These are phyloP conservation scores for Nothobranchius furzeri DNA, from an alignment of 2,113 vertebrate species.

Conservation along the genomic window DNA sequence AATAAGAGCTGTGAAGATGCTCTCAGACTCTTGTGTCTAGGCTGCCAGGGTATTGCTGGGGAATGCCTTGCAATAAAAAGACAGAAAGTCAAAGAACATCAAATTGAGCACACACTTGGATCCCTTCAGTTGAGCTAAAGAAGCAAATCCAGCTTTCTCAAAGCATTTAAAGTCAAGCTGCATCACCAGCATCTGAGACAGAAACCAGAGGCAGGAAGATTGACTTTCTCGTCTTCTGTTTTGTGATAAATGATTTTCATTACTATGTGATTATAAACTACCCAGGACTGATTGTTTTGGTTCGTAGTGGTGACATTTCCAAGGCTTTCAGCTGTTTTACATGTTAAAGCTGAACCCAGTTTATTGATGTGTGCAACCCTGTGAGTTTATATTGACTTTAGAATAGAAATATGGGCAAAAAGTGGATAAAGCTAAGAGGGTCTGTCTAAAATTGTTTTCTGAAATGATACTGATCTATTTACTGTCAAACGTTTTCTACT, in stretches of 20 bases:
- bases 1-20: slow-evolving; percentile 60
- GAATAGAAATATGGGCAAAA: no score
- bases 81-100: slow-evolving; percentile 61
- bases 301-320: neutral
- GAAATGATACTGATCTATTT: no score
- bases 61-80: slow-evolving; percentile 74
- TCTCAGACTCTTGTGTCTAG: slow-evolving; percentile 45
- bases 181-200: slow-evolving; percentile 27
- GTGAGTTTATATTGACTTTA: no score
- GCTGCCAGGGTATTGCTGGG: slow-evolving; percentile 61
- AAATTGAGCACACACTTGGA: slow-evolving; percentile 51
- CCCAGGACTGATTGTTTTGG: neutral
- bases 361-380: no score
- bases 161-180: slow-evolving; percentile 26
- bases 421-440: no score
- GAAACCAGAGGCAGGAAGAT: slow-evolving; percentile 27
- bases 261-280: neutral
- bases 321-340: neutral
- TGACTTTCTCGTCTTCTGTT: slow-evolving; percentile 30
- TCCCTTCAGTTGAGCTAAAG: slow-evolving; percentile 12
- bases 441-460: no score
- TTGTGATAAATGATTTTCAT: slow-evolving; percentile 22
- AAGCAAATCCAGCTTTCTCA: slow-evolving; percentile 16
- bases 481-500: no score
- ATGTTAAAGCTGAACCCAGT: neutral